Evolutionary conservation across 2,888 invertebrate genomes (phyloP).

Genomic region (Lycaena phlaeas): DNA sequence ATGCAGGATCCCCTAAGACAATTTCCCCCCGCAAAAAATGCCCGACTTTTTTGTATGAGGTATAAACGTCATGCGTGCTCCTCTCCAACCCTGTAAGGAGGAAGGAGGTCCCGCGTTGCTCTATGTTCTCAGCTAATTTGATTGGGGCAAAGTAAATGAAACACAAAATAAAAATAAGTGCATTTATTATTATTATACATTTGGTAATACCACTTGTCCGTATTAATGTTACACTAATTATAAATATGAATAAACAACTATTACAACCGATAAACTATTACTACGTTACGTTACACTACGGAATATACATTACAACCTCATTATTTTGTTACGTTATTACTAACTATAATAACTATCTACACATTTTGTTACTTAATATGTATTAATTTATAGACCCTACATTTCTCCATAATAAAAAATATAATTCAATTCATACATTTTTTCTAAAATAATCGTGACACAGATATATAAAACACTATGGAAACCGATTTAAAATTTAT

Average conservation of each 20-base stretch:
- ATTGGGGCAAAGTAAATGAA: neutral
- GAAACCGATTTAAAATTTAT: neutral
- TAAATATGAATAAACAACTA: slow-evolving; percentile 6
- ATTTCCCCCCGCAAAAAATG: no score
- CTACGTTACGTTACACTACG: neutral
- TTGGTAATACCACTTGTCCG: slow-evolving; percentile 5
- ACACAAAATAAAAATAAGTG: neutral
- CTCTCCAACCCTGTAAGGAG: no score
- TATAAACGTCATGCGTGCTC: no score
- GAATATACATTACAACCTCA: slow-evolving; percentile 5
- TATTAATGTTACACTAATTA: neutral
- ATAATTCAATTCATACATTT: neutral
- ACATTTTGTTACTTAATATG: neutral
- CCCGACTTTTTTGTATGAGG: no score
- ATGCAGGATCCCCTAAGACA: no score
- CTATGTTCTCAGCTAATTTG: no score
- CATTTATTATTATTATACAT: slow-evolving; percentile 3
- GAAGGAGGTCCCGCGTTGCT: no score
- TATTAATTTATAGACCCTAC: neutral
- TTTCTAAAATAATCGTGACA: neutral
- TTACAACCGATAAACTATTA: neutral
- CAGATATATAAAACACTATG: neutral
- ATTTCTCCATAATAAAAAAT: neutral
- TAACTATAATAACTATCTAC: neutral
- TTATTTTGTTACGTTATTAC: neutral